phyloP scores from a whole-genome alignment of 2,113 vertebrate genomes.

The Macrotis lagotis region DNA sequence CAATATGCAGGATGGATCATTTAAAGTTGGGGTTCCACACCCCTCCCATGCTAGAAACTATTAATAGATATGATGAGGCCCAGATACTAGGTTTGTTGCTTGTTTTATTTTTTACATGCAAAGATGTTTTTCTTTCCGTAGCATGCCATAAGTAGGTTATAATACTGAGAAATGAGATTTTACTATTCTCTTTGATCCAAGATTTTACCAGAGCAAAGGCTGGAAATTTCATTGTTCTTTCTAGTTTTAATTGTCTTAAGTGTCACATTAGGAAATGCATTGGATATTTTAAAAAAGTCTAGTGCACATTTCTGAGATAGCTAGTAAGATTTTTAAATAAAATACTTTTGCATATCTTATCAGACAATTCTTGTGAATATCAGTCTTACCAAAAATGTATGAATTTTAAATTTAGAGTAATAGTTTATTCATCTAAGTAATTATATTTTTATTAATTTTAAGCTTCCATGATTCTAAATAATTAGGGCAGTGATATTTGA shows the following conservation, averaged over 20 bases:
- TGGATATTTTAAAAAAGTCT: neutral
- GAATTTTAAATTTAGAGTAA: constrained; percentile 14
- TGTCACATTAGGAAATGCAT: constrained; percentile 39
- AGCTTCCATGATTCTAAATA: constrained; percentile 28
- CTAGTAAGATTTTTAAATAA: neutral
- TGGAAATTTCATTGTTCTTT: constrained; percentile 45
- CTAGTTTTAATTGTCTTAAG: constrained; percentile 49
- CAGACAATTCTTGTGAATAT: neutral
- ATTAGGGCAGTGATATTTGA: neutral
- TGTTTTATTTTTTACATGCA: constrained; percentile 19
- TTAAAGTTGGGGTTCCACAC: constrained; percentile 50
- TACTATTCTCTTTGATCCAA: constrained; percentile 59
- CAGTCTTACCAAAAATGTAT: neutral
- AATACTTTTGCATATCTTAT: neutral
- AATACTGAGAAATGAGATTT: constrained; percentile 51
- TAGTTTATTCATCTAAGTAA: constrained; percentile 13
- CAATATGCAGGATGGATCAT: constrained; percentile 37
- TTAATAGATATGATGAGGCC: constrained; percentile 47
- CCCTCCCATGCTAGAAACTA: constrained; percentile 51
- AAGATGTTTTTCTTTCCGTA: constrained; percentile 32
- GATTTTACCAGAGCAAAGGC: constrained; percentile 46
- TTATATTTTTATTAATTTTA: constrained; percentile 36
- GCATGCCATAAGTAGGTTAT: constrained; percentile 45
- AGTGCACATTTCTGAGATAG: neutral
- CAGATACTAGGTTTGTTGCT: neutral